Percentiles rank a stretch among this genome's conserved stretches.
phyloP scores from a whole-genome alignment of 1,140 invertebrate genomes.

The Gyrodactylus salaris region DNA sequence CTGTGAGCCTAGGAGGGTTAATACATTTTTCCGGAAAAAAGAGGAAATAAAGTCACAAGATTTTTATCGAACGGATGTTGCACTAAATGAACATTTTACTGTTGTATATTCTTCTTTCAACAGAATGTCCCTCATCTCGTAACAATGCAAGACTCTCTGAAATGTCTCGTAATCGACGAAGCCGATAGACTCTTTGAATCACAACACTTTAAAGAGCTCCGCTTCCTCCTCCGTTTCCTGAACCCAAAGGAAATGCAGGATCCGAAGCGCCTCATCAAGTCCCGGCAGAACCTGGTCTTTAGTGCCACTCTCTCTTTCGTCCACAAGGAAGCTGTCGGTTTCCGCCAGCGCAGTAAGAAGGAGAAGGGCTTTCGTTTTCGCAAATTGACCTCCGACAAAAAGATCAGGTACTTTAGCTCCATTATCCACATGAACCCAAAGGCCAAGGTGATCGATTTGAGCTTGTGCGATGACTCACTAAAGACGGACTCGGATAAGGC shows the following conservation, averaged over 20 bases:
- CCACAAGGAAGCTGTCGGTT: constrained; percentile 26
- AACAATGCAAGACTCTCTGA: constrained; percentile 17
- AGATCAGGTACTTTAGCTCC: constrained; percentile 11
- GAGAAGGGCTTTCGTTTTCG: constrained; percentile 20
- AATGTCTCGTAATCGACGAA: constrained; percentile 72
- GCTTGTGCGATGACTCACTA: not conserved
- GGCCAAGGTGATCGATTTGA: not conserved
- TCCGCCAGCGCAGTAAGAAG: not conserved
- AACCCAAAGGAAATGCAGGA: constrained; percentile 39
- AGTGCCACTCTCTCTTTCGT: constrained; percentile 72
- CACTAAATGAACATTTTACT: too few relatives aligned
- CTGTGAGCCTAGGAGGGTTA: too few relatives aligned
- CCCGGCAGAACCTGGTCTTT: constrained; percentile 68
- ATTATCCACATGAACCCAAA: not conserved
- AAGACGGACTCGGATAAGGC: constrained; percentile 11
- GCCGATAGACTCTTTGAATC: constrained; percentile 87
- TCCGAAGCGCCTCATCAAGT: constrained; percentile 10
- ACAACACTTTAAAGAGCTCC: constrained; percentile 70
- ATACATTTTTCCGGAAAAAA: too few relatives aligned
- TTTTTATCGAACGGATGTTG: too few relatives aligned
- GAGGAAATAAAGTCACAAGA: too few relatives aligned
- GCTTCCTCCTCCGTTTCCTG: constrained; percentile 28
- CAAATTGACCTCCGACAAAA: constrained; percentile 13
- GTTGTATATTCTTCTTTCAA: constrained; percentile 7
- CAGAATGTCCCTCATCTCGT: constrained; percentile 16